These are phyloP conservation scores for Gerris buenoi DNA, from an alignment of 1,140 invertebrate species.

Conservation along the genomic window DNA sequence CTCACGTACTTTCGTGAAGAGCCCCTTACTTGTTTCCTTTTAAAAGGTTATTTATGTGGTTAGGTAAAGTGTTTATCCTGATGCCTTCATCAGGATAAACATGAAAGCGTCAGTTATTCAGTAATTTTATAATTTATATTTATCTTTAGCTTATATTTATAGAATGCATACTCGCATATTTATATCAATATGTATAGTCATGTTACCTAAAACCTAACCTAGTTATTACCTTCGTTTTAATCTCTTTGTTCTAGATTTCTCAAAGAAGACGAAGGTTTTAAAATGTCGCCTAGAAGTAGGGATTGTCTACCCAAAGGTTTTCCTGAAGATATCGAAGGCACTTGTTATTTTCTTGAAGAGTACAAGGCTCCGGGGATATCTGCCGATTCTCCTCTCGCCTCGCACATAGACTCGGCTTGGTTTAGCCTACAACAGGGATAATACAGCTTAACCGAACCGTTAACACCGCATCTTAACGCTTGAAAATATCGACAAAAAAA, in stretches of 20 bases:
- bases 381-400: conserved; percentile 36
- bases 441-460: not conserved
- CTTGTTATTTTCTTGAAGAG: conserved; percentile 69
- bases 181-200: too few species aligned
- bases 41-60: too few species aligned
- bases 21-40: too few species aligned
- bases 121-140: too few species aligned
- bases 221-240: too few species aligned
- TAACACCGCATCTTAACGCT: not conserved
- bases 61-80: too few species aligned
- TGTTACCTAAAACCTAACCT: too few species aligned
- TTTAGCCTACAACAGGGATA: not conserved
- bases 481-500: not conserved
- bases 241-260: conserved; percentile 42
- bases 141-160: too few species aligned
- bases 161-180: too few species aligned
- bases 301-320: conserved; percentile 74
- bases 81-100: too few species aligned
- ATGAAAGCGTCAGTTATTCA: too few species aligned
- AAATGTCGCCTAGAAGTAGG: conserved; percentile 52
- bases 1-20: too few species aligned
- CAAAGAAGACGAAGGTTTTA: conserved; percentile 44
- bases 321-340: conserved; percentile 55
- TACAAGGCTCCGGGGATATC: conserved; percentile 57
- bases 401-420: conserved; percentile 31